phyloP scores from a whole-genome alignment of 1,140 invertebrate species.

The Platyscapa corneri region DNA sequence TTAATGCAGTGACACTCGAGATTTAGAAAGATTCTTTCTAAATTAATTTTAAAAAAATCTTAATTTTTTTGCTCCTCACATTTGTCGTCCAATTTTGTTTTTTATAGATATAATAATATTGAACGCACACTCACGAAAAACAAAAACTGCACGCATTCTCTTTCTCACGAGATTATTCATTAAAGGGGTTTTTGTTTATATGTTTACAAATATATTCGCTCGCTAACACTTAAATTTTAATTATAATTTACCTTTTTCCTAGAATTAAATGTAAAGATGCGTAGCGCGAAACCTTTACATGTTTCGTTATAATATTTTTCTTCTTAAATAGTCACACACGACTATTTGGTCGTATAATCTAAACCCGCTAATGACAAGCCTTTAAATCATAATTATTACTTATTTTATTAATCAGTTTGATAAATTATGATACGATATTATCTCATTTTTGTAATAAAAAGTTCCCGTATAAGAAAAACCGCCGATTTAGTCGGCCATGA shows the following conservation, averaged over 20 bases:
- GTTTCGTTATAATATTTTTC: conserved; percentile 36
- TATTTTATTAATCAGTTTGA: conserved; percentile 22
- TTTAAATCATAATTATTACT: conserved; percentile 26
- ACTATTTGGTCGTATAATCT: conserved; percentile 19
- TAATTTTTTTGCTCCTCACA: background rate
- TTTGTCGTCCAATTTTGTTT: background rate
- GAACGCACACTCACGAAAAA: conserved; percentile 53
- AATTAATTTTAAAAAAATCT: no score
- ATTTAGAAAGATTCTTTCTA: conserved; percentile 21
- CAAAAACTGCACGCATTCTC: conserved; percentile 54
- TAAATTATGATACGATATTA: conserved; percentile 39
- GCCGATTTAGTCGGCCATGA: conserved; percentile 41
- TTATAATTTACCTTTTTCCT: conserved; percentile 30
- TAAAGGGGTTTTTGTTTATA: background rate
- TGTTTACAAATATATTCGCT: conserved; percentile 44
- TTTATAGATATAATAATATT: conserved; percentile 16
- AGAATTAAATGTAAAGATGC: conserved; percentile 25
- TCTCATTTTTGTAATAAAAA: conserved; percentile 39
- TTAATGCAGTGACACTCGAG: background rate
- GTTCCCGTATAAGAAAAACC: conserved; percentile 41
- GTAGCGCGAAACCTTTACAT: conserved; percentile 35
- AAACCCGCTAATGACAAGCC: conserved; percentile 25
- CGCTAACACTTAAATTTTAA: conserved; percentile 48
- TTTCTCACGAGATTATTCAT: conserved; percentile 41
- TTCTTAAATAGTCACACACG: conserved; percentile 22